Percentiles rank a stretch among this genome's conserved stretches.
Evolutionary conservation across 2,888 invertebrate genomes (phyloP).

Genomic region (Stenurella melanura): DNA sequence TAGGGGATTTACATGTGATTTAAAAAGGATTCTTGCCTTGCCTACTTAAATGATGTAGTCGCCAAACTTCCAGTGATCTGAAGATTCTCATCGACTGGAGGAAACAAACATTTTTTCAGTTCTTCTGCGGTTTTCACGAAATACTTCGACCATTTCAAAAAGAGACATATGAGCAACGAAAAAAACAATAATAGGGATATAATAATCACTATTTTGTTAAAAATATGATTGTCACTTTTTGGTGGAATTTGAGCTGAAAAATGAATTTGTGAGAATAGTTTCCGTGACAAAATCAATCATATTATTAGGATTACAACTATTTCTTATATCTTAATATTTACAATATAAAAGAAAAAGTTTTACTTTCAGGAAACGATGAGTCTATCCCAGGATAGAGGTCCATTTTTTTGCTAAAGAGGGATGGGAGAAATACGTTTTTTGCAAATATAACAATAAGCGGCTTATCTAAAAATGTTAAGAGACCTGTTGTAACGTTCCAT

Average conservation of each 20-base stretch:
- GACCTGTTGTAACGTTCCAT: no score
- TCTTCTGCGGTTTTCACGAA: slow-evolving; percentile 1
- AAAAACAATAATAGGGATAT: slow-evolving; percentile 5
- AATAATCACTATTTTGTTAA: slow-evolving; percentile 1
- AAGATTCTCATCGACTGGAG: neutral
- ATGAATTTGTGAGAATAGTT: neutral
- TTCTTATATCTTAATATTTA: no score
- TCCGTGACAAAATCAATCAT: neutral
- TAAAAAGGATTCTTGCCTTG: neutral
- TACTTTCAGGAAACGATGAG: no score
- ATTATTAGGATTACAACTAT: no score
- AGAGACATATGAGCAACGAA: slow-evolving; percentile 7
- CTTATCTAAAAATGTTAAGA: no score
- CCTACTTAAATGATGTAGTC: slow-evolving; percentile 15
- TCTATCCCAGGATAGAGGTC: no score
- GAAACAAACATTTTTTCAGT: slow-evolving; percentile 26
- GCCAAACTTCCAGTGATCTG: neutral
- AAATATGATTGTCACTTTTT: neutral
- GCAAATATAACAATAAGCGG: no score
- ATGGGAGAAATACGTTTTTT: no score
- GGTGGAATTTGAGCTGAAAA: slow-evolving; percentile 20
- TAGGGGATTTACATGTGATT: neutral
- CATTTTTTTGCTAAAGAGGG: no score
- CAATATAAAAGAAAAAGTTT: no score
- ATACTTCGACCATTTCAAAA: slow-evolving; percentile 11